These are phyloP conservation scores for Diceros bicornis DNA, from an alignment of 2,797 vertebrate species.

Conservation along the genomic window DNA sequence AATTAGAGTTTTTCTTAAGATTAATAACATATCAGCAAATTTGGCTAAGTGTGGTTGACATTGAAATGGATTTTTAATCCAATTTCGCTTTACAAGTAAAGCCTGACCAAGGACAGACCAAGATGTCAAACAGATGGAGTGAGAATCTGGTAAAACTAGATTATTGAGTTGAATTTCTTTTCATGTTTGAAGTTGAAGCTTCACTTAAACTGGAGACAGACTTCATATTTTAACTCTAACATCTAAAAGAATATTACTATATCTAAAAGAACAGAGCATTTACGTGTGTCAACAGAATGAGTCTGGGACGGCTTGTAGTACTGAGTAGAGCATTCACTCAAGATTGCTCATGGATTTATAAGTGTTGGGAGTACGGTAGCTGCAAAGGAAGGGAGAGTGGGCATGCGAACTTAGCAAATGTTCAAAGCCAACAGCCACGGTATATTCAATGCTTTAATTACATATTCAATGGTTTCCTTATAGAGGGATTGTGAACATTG, in stretches of 20 bases:
- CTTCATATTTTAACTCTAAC: constrained; percentile 22
- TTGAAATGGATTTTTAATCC: constrained; percentile 44
- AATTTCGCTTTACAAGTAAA: constrained; percentile 53
- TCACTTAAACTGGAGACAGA: not conserved
- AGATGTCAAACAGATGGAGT: constrained; percentile 22
- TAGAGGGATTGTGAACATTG: not conserved
- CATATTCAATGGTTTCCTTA: not conserved
- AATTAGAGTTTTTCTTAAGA: constrained; percentile 47
- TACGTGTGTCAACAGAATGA: not conserved
- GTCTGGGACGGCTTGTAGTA: not conserved
- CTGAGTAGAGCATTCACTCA: not conserved
- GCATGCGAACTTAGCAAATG: not conserved
- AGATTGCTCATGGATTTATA: not conserved
- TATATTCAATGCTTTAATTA: not conserved
- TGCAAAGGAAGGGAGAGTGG: not conserved
- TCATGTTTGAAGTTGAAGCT: not conserved
- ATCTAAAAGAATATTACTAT: not conserved
- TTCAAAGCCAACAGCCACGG: not conserved
- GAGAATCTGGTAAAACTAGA: not conserved
- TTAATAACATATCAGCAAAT: not conserved
- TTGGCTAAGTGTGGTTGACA: not conserved
- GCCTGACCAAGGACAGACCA: not conserved
- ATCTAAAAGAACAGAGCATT: not conserved
- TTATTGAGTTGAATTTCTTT: constrained; percentile 7
- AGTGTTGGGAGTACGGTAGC: not conserved